A percentile compares a stretch with the other conserved stretches of the same genome.
Conservation (phyloP, 2,113 vertebrate species). For the Tonatia bakeri region DNA sequence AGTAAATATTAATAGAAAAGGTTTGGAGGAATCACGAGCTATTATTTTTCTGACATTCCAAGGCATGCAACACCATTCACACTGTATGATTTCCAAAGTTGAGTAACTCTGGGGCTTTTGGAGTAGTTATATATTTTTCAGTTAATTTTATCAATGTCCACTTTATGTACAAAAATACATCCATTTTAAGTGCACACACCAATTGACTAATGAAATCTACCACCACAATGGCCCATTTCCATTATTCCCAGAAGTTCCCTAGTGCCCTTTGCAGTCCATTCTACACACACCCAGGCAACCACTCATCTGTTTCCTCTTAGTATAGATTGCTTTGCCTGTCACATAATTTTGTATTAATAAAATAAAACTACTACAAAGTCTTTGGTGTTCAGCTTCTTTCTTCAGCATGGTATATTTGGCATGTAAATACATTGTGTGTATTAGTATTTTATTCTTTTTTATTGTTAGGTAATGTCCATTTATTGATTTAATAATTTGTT, state of each 20-base stretch:
- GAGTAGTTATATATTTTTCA: background rate
- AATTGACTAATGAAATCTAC: background rate
- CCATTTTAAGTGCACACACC: background rate
- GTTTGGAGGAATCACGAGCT: background rate
- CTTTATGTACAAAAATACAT: background rate
- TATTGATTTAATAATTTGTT: background rate
- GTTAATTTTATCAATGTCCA: background rate
- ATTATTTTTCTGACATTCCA: background rate
- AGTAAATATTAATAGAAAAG: background rate
- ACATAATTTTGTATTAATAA: background rate
- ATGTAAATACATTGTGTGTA: background rate
- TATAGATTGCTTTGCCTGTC: background rate
- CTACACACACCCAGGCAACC: background rate
- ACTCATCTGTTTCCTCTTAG: background rate
- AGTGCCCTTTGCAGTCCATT: background rate
- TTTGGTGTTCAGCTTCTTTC: background rate
- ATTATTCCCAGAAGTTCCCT: background rate
- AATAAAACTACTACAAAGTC: background rate
- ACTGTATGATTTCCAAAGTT: background rate
- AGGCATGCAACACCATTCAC: background rate
- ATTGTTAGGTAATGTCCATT: background rate
- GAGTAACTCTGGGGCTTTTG: background rate
- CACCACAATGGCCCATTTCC: background rate
- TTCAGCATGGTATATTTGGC: background rate
- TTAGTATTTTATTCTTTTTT: background rate